These are phyloP conservation scores for Nemapogon koenigi DNA, from an alignment of 2,888 invertebrate species.

Conservation along the genomic window DNA sequence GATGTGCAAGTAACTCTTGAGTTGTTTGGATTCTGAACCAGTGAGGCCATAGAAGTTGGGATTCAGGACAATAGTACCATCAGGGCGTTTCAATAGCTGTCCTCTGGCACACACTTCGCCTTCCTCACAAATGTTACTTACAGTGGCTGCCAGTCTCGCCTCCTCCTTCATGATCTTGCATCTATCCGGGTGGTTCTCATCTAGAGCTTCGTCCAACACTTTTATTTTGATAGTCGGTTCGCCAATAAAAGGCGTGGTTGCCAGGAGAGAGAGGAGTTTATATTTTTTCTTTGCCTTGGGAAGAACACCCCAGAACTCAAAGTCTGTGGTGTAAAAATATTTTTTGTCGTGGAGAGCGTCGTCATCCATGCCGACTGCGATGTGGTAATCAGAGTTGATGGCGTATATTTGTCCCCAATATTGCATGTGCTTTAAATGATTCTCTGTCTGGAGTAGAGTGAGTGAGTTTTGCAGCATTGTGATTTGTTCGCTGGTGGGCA, in stretches of 20 bases:
- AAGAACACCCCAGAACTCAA: conserved; percentile 69
- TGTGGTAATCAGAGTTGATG: conserved; percentile 78
- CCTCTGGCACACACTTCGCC: conserved; percentile 81
- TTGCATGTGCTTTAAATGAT: conserved; percentile 80
- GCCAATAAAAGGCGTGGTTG: conserved; percentile 53
- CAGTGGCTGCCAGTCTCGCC: conserved; percentile 74
- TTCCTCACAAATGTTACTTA: conserved; percentile 76
- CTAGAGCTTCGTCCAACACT: conserved; percentile 49
- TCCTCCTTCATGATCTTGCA: conserved; percentile 75
- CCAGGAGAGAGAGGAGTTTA: conserved; percentile 42
- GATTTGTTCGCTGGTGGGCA: conserved; percentile 76
- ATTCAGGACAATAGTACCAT: conserved; percentile 76
- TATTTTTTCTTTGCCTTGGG: conserved; percentile 52
- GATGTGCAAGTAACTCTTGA: conserved; percentile 80
- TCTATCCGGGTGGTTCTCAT: conserved; percentile 39
- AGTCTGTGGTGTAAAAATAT: conserved; percentile 80
- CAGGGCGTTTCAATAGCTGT: conserved; percentile 74
- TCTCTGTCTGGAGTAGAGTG: conserved; percentile 79
- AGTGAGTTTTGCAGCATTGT: conserved; percentile 78
- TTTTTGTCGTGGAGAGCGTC: conserved; percentile 76
- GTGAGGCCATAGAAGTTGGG: conserved; percentile 72
- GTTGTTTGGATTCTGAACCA: conserved; percentile 68
- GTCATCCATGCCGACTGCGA: conserved; percentile 79
- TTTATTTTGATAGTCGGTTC: conserved; percentile 59
- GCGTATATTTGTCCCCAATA: conserved; percentile 89